A percentile compares a stretch with the other conserved stretches of the same genome.
Evolutionary conservation across 37 sponge, comb jelly and placozoan genomes (phyloP).

Genomic region (Theonella swinhoei): DNA sequence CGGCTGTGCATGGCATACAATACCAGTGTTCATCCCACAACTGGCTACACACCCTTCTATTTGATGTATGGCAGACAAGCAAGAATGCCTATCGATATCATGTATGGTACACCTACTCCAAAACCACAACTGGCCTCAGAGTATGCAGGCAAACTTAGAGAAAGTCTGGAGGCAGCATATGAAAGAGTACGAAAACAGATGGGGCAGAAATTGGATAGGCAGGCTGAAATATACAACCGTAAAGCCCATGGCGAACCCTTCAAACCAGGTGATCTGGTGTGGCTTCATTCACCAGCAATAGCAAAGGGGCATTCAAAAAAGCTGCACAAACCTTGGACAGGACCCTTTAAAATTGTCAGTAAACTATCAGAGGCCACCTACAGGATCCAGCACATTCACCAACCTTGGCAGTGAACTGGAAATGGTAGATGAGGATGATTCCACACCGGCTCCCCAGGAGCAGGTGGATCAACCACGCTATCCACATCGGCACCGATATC

Average conservation of each 20-base stretch:
- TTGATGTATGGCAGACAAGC: constrained; percentile 49
- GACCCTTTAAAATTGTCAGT: constrained; percentile 29
- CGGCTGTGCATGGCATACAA: constrained; percentile 32
- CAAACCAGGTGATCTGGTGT: constrained; percentile 14
- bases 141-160: constrained; percentile 20
- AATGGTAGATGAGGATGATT: too few species aligned
- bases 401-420: too few species aligned
- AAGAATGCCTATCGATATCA: constrained; percentile 12
- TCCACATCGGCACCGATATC: too few species aligned
- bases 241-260: constrained; percentile 7
- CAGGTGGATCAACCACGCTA: too few species aligned
- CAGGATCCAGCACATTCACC: too few species aligned
- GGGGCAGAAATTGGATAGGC: background rate
- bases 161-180: constrained; percentile 24
- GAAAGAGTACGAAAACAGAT: background rate
- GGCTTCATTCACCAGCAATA: constrained; percentile 16
- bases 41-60: constrained; percentile 34
- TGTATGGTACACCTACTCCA: constrained; percentile 23
- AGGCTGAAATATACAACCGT: constrained; percentile 8
- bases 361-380: constrained; percentile 9
- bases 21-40: constrained; percentile 23
- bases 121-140: background rate
- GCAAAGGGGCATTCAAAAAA: background rate
- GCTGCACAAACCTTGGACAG: constrained; percentile 36
- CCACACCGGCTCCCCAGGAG: too few species aligned